Evolutionary conservation across 2,888 invertebrate genomes (phyloP).

Genomic region (Arrhopalites spinosus): DNA sequence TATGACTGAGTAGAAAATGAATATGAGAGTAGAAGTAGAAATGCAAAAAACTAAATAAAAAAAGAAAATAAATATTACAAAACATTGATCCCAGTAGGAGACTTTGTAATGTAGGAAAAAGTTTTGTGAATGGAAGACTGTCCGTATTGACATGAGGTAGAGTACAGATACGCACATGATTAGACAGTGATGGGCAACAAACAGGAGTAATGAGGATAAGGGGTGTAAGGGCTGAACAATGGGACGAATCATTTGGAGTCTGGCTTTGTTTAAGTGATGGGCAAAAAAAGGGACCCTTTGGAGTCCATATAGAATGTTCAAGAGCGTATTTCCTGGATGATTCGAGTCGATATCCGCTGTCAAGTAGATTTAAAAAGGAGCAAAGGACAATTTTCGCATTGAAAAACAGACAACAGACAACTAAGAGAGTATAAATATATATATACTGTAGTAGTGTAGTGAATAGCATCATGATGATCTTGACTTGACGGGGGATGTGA

Average conservation of each 20-base stretch:
- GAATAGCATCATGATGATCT: conserved; percentile 2
- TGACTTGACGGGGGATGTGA: conserved; percentile 5
- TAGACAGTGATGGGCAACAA: conserved; percentile 45
- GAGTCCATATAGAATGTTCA: conserved; percentile 34
- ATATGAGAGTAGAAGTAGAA: no score
- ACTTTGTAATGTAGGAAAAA: no score
- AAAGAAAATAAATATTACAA: no score
- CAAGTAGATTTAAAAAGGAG: conserved; percentile 35
- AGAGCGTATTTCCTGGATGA: conserved; percentile 48
- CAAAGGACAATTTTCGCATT: conserved; percentile 28
- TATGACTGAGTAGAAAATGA: no score
- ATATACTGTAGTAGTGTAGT: no score
- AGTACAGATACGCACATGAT: conserved; percentile 46
- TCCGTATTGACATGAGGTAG: conserved; percentile 7
- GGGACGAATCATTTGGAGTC: conserved; percentile 33
- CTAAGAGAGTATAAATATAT: neutral
- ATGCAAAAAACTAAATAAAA: no score
- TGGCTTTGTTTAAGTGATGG: conserved; percentile 26
- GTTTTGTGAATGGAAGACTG: no score
- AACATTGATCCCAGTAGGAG: no score
- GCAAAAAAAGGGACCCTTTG: conserved; percentile 22
- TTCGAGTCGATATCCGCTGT: conserved; percentile 45
- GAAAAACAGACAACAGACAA: conserved; percentile 23
- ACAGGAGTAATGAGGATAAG: conserved; percentile 41
- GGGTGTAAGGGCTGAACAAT: conserved; percentile 36